Percentiles rank a stretch among this genome's conserved stretches.
phyloP scores from a whole-genome alignment of 1,140 invertebrate genomes.

The Theocolax elegans region DNA sequence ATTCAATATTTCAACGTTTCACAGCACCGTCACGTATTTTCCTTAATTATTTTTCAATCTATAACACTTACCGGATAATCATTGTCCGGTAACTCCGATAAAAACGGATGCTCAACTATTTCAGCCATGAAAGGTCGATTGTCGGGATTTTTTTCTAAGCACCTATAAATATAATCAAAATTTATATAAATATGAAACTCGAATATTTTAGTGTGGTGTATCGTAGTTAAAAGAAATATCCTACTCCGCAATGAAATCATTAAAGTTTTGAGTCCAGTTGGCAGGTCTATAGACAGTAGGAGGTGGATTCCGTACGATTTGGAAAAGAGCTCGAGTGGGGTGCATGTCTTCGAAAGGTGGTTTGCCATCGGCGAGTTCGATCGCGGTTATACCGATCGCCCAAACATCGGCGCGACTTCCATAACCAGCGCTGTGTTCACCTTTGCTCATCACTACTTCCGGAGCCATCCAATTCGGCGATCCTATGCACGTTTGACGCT shows the following conservation, averaged over 20 bases:
- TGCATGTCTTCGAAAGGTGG: conserved; percentile 88
- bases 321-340: conserved; percentile 86
- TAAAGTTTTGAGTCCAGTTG: conserved; percentile 83
- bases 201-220: background rate
- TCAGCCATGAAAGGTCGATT: conserved; percentile 87
- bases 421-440: conserved; percentile 67
- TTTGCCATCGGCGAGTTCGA: conserved; percentile 89
- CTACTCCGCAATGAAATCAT: conserved; percentile 86
- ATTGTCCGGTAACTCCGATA: conserved; percentile 78
- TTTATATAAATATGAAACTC: background rate
- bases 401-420: conserved; percentile 87
- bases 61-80: conserved; percentile 75
- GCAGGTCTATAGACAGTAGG: conserved; percentile 78
- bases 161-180: conserved; percentile 68
- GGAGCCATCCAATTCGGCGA: conserved; percentile 94
- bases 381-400: conserved; percentile 91
- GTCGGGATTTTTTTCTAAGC: conserved; percentile 90
- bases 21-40: too few species aligned
- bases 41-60: too few species aligned
- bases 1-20: background rate
- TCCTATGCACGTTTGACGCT: conserved; percentile 79
- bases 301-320: conserved; percentile 88
- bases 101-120: conserved; percentile 88
- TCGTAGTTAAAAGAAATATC: conserved; percentile 51
- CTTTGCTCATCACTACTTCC: conserved; percentile 75